These are phyloP conservation scores for Furnarius figulus DNA, from an alignment of 2,113 vertebrate species.

Conservation along the genomic window DNA sequence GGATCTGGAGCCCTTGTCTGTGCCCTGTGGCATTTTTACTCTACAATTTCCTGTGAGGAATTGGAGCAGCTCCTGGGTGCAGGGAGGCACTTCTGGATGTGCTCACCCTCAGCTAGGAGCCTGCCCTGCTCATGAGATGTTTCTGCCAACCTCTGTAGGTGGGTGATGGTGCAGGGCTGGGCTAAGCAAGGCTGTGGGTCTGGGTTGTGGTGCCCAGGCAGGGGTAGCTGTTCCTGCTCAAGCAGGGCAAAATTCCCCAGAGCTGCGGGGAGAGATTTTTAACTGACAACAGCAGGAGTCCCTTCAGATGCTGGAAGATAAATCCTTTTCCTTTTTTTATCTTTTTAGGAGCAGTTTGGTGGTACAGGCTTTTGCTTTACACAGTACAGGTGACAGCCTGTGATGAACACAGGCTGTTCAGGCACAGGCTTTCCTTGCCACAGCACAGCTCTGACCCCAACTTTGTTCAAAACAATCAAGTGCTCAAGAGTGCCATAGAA, in stretches of 20 bases:
- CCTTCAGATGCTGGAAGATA: not conserved
- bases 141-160: not conserved
- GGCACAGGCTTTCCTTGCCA: not conserved
- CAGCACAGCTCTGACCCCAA: not conserved
- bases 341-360: not conserved
- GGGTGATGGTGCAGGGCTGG: accelerated
- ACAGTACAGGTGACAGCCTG: not conserved
- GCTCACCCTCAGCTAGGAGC: not conserved
- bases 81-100: not conserved
- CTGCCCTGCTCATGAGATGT: not conserved
- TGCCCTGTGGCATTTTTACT: not conserved
- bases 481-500: not conserved
- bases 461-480: not conserved
- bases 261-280: not conserved
- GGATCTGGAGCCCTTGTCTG: not conserved
- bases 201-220: not conserved
- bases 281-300: not conserved
- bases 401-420: not conserved
- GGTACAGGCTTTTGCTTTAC: not conserved
- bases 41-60: not conserved
- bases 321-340: accelerated
- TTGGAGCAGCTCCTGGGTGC: not conserved
- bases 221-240: not conserved
- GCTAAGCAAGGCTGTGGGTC: not conserved
- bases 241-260: not conserved